Conservation (phyloP, 2,888 invertebrate species). For the Caenorhabditis japonica region DNA sequence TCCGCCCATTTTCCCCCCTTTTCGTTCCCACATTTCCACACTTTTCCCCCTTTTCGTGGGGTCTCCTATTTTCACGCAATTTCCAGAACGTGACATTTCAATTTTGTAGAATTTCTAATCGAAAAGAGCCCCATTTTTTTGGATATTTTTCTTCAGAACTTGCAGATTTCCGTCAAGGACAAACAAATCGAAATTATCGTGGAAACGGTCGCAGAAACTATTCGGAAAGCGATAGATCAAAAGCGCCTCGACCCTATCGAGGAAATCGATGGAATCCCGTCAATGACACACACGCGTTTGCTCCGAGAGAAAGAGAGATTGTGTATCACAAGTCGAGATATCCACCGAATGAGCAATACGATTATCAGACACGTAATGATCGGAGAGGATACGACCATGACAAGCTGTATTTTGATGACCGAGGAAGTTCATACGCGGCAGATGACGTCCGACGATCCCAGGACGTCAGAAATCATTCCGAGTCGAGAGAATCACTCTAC, state of each 20-base stretch:
- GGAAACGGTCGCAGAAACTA: background rate
- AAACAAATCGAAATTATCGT: background rate
- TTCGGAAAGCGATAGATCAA: slow-evolving; percentile 12
- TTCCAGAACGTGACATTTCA: too few relatives aligned
- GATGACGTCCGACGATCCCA: background rate
- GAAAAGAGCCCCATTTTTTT: too few relatives aligned
- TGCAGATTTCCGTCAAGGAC: too few relatives aligned
- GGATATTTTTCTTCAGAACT: too few relatives aligned
- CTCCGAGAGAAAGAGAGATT: slow-evolving; percentile 4
- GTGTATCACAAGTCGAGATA: slow-evolving; percentile 9
- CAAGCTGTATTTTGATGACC: slow-evolving; percentile 10
- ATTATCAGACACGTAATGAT: background rate
- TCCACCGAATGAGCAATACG: slow-evolving; percentile 2
- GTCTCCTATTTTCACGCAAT: too few relatives aligned
- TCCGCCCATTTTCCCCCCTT: too few relatives aligned
- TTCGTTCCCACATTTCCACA: slow-evolving; percentile 13
- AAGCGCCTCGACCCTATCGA: slow-evolving; percentile 15
- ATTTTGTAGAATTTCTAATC: too few relatives aligned
- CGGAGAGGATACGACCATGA: slow-evolving; percentile 8
- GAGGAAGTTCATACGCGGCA: background rate
- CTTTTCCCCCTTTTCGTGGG: too few relatives aligned
- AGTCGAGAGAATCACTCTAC: slow-evolving; percentile 20
- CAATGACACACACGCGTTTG: slow-evolving; percentile 13
- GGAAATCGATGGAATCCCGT: slow-evolving; percentile 2
- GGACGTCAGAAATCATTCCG: slow-evolving; percentile 15